Conservation (phyloP, 2,113 vertebrate species). For the Dromaius novaehollandiae region DNA sequence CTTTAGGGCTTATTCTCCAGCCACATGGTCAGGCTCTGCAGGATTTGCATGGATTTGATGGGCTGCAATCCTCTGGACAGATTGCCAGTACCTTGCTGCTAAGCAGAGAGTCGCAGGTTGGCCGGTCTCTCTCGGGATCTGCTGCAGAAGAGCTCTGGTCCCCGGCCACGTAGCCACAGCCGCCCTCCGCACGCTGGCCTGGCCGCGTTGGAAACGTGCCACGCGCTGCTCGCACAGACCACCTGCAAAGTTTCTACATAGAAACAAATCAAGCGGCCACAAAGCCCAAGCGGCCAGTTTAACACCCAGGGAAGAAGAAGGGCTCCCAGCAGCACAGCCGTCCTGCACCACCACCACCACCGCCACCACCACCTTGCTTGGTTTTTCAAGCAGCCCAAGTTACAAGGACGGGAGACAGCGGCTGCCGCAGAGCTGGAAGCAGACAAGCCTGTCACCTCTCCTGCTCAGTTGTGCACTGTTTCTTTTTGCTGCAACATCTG, state of each 20-base stretch:
- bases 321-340: not conserved
- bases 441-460: not conserved
- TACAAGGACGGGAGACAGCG: not conserved
- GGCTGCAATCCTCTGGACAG: not conserved
- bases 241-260: not conserved
- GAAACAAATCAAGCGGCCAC: not conserved
- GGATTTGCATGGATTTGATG: not conserved
- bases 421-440: not conserved
- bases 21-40: not conserved
- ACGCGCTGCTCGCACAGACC: not conserved
- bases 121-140: not conserved
- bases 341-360: too few relatives aligned
- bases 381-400: not conserved
- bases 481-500: not conserved
- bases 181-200: not conserved
- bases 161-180: accelerated
- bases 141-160: not conserved
- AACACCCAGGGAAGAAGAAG: not conserved
- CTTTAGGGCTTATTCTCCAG: not conserved
- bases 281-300: not conserved
- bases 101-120: not conserved
- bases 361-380: not conserved
- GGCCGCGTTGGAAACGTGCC: not conserved
- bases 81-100: not conserved
- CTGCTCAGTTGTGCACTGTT: not conserved